Conservation (phyloP, 2,113 vertebrate genomes). For the Ciconia maguari region DNA sequence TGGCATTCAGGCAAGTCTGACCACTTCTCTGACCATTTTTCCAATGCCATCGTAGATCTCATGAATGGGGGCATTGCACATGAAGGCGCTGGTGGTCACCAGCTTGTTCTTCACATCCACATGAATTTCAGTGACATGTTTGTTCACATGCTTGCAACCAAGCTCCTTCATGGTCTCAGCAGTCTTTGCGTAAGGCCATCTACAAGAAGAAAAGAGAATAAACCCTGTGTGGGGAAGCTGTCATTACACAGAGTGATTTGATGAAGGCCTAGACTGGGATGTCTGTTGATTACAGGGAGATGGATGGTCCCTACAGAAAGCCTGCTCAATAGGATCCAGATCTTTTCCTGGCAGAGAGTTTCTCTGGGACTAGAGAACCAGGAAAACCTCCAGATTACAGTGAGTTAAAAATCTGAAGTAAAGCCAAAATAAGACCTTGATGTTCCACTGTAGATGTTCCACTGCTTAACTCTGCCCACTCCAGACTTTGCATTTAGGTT, state of each 20-base stretch:
- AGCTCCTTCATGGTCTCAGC: slow-evolving; percentile 74
- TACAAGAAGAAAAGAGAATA: neutral
- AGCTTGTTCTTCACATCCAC: slow-evolving; percentile 82
- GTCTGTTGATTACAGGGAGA: no score
- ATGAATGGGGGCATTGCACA: slow-evolving; percentile 84
- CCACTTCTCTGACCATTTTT: slow-evolving; percentile 78
- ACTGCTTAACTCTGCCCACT: neutral
- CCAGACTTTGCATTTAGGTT: neutral
- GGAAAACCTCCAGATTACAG: neutral
- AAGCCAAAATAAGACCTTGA: neutral
- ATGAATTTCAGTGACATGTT: slow-evolving; percentile 76
- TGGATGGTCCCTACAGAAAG: neutral
- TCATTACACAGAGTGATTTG: accelerated
- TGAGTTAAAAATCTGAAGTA: neutral
- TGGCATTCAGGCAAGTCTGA: slow-evolving; percentile 73
- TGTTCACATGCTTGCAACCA: slow-evolving; percentile 84
- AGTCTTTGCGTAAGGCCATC: slow-evolving; percentile 83
- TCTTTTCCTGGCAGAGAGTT: neutral
- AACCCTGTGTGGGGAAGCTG: accelerated
- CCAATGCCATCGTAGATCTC: slow-evolving; percentile 82
- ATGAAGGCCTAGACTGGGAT: accelerated
- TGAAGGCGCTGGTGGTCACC: slow-evolving; percentile 84
- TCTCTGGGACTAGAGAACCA: accelerated
- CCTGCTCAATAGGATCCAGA: neutral
- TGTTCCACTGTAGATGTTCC: neutral